Evolutionary conservation across 2,797 vertebrate species (phyloP), one percentile per base, ranked within the genome.

Genomic region (Amniataba percoides): DNA sequence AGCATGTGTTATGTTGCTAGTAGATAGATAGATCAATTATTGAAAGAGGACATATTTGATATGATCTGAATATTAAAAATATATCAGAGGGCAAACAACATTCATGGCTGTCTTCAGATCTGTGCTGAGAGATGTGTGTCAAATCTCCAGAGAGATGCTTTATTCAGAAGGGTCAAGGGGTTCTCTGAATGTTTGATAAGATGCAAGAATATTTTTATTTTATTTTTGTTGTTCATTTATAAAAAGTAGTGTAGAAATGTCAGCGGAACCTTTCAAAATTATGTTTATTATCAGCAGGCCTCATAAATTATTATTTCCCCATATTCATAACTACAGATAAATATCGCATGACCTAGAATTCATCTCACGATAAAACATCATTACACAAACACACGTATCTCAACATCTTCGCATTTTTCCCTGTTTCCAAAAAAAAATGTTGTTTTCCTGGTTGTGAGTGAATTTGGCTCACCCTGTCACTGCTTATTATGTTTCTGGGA

Each of bases 41-140:
- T 93, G 87, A 94, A 89, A 87, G 82, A 89, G 80, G 85, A 84
- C 87, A 89, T 82, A 89, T 93, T 93, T 94, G 88, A 94, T 92
- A 90, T 91, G 82, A 93, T 93, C 83, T 91, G 88, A 92, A 92
- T 93, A 93, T 94, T 92, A 93, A 93, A 93, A 94, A 92, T 95
- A 94, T 95, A 94, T 94, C 90, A 92, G 90, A 90, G 92, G 87
- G 81, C 91, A 92, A 93, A 91, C 92, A 93, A 90, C 90, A 90
- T 90, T 80, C 88, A 80, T 86, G 85, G 77, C 85, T 86, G 88
- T 83, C 85, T 89, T 94, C 86, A 93, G 92, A 94, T 94, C 82
- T 91, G 79, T 71, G 85, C 88, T 92, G 91, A 92, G 89, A 92
- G 88, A 93, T 90, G 89, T 91, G 89, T 94, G 91, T 94, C 92